Conservation (phyloP, 2,113 vertebrate genomes). For the Macquaria ambigua region DNA sequence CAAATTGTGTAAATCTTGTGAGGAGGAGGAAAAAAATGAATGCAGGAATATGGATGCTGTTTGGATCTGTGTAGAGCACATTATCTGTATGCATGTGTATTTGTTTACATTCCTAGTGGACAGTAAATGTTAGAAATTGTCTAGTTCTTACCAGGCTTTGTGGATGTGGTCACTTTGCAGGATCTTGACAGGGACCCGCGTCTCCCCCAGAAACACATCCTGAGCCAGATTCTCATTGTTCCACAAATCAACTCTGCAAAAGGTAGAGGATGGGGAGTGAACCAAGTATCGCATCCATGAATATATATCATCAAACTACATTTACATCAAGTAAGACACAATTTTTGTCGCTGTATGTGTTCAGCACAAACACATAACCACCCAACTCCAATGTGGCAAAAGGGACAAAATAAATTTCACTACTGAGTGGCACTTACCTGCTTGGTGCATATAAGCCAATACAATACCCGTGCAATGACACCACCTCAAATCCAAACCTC, state of each 20-base stretch:
- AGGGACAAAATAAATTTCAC: neutral
- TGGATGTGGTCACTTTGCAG: constrained; percentile 90
- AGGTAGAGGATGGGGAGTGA: constrained; percentile 40
- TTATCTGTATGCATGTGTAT: neutral
- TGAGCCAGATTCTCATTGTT: constrained; percentile 97
- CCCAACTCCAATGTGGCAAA: constrained; percentile 4
- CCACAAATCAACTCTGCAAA: constrained; percentile 94
- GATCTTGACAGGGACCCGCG: constrained; percentile 93
- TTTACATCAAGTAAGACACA: neutral
- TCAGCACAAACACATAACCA: constrained; percentile 48
- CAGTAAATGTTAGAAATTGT: neutral
- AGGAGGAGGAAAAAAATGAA: neutral
- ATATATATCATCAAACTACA: neutral
- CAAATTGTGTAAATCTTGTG: neutral
- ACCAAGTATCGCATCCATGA: neutral
- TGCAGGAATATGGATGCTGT: too few species aligned
- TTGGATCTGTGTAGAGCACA: neutral
- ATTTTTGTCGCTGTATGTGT: constrained; percentile 10
- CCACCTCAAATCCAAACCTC: constrained; percentile 80
- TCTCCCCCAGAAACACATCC: constrained; percentile 96
- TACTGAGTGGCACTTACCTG: constrained; percentile 55
- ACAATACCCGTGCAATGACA: constrained; percentile 70
- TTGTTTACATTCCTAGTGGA: neutral
- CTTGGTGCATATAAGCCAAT: constrained; percentile 26
- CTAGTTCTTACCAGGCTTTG: constrained; percentile 91